Conservation (phyloP, 2,113 vertebrate genomes). For the Petrocephalus zakoni region DNA sequence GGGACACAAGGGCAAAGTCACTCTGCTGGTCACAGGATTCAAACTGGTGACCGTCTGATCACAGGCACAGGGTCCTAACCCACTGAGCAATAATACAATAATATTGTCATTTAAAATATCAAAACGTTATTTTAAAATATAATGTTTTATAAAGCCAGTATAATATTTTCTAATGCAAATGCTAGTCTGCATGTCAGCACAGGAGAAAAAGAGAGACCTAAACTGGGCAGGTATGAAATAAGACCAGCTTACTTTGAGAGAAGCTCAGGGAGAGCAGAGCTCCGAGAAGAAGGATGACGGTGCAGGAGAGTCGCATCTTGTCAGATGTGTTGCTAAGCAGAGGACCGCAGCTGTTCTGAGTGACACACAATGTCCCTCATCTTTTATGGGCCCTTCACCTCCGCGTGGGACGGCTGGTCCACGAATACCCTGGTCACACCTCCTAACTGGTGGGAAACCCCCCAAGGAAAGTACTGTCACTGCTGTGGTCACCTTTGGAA, state of each 20-base stretch:
- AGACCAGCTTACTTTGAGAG: neutral
- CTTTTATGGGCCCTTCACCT: neutral
- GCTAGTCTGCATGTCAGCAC: neutral
- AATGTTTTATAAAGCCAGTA: no score
- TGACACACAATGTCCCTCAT: neutral
- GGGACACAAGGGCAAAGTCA: neutral
- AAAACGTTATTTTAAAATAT: neutral
- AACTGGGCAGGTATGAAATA: neutral
- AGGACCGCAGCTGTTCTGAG: neutral
- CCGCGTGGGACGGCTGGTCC: neutral
- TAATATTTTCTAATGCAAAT: neutral
- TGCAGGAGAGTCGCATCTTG: neutral
- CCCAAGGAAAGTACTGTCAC: no score
- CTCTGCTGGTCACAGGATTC: no score
- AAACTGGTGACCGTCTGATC: no score
- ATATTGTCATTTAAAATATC: neutral
- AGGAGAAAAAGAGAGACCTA: neutral
- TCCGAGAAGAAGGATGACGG: neutral
- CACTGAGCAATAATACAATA: neutral
- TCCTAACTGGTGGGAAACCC: neutral
- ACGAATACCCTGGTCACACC: neutral
- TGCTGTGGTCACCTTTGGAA: no score
- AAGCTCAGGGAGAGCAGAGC: neutral
- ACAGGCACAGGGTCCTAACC: no score
- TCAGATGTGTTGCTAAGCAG: neutral